Evolutionary conservation across 2,888 invertebrate genomes (phyloP), one percentile per base, ranked within the genome.

Genomic region (Keiferia lycopersicella): DNA sequence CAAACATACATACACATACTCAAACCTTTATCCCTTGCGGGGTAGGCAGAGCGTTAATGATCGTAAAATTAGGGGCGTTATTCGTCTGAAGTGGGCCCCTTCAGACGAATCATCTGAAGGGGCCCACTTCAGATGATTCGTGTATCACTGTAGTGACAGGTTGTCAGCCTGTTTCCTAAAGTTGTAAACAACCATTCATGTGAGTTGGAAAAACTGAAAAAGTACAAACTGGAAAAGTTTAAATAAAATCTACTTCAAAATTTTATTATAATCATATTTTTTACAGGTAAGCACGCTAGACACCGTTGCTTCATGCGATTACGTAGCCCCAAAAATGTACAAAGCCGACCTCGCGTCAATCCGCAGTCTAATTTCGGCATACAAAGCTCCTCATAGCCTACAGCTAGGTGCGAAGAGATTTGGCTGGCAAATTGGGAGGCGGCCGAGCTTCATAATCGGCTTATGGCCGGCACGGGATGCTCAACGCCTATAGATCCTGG

Each of bases 341-440:
- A 62, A 59, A 26, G 56, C 62, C 61, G 59, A 50, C 67, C 70
- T 65, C 16, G 67, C 67, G 71, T 73, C 74, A 73, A 72, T 73
- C 71, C 73, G 56, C 60, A 66, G 71, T 71, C 73, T 75, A 74
- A 76, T 76, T 75, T 67, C 67, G 67, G 67, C 66, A 63, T 69
- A 73, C 73, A 76, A 77, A 70, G 71, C 69, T 66, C 66, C 71
- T 63, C 65, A 7, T 18, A 53, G 50, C 51, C 22, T 61, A 64
- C 64, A 45, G 65, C 61, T 66, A 78, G 76, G 77, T 74, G 74
- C 69, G 72, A 76, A 72, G 73, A 75, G 74, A 77, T 77, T 78
- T 75, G 72, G 69, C 71, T 69, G 69, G 73, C 74, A 78, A 78
- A 78, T 78, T 77, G 77, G 76, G 75, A 75, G 73, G 74, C 73